Base-by-base conservation (phyloP, 2,113 vertebrate genomes). In the Lasiurus borealis region DNA sequence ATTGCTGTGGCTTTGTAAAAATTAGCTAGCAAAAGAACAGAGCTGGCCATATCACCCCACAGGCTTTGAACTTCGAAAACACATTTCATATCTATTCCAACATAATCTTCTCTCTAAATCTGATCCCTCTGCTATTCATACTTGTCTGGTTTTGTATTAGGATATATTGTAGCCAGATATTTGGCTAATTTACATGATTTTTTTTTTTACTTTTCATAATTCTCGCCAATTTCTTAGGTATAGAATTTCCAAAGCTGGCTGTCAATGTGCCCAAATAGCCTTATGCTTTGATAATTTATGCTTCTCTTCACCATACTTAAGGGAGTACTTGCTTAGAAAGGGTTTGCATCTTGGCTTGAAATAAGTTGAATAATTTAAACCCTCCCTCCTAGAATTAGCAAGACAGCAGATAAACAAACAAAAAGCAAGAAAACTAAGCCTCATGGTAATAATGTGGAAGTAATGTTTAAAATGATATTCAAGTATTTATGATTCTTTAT, bases 181-280 rank as follows among this genome's bases (percentile, higher is more conserved):
- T 87, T 93, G 92, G 72, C 73, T 91, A 88, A 62, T 92, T 90
- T 90, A 25, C 57, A 16, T 87, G 68, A 59, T 64, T 91, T 77
- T 68, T 54, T 54, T 62, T 62, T 83, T 36, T 29, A 52, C 87
- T 81, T 94, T 88, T 88, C 52, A 69, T 86, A 54, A 81, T 85
- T 77, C n/a, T 83, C 18, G 75, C 48, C 34, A 94, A 44, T 66
- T 94, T 77, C 40, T 64, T 71, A 81, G 50, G 54, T 90, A 66
- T 73, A 80, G 82, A 88, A 88, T 97, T 95, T 88, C 73, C 52
- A 86, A 77, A 78, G 50, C 64, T 85, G 36, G 31, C 62, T 86
- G n/a, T 95, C 81, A 69, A 0, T 29, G 64, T 93, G 86, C 91
- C 89, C 75, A 48, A 88, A 76, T 50, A 83, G 64, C 50, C 50